Base-by-base conservation (phyloP, 1,140 invertebrate species). In the Hestina assimilis region DNA sequence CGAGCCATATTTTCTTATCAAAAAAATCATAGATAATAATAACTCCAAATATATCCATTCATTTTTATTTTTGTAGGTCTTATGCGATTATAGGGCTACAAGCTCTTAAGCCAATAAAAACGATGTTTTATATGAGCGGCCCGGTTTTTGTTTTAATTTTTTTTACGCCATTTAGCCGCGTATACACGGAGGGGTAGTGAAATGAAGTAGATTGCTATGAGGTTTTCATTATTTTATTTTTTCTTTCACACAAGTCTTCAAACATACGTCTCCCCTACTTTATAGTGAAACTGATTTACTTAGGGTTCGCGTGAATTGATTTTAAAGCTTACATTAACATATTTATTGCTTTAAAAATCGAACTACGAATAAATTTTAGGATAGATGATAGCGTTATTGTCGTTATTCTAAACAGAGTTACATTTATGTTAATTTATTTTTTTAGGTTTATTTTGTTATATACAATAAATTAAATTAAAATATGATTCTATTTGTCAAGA, bases 181-280 rank as follows among this genome's bases (percentile, higher is more conserved):
- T 63, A 38, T 66, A 65, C 64, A 65, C 59, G 41, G 59, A 74
- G 65, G 70, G 71, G 66, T 63, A 63, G 65, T 59, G 29, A 69
- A 72, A 66, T 54, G 50, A 21, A 42, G 59, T 59, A 47, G 47
- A 53, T 63, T 66, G 43, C 8, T 42, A 24, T 14, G 45, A 29
- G 45, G 15, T 20, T 20, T 19, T 48, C 17, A 45, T n/a, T 33
- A 47, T 58, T 63, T 26, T 24, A 47, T 58, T 56, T 48, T 54
- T 61, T 55, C 26, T 43, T 61, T 52, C 53, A 53, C 33, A 15
- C 15, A 41, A 50, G 24, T 46, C 21, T 50, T 40, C 28, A 35
- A 50, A 42, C 46, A 50, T 43, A 19, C 38, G 21, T 45, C 56
- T 63, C 68, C 72, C 70, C 60, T 72, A 50, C 35, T 51, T 24